A percentile compares a stretch with the other conserved stretches of the same genome.
Conservation (phyloP, 2,888 invertebrate genomes). For the Trichogramma evanescens region DNA sequence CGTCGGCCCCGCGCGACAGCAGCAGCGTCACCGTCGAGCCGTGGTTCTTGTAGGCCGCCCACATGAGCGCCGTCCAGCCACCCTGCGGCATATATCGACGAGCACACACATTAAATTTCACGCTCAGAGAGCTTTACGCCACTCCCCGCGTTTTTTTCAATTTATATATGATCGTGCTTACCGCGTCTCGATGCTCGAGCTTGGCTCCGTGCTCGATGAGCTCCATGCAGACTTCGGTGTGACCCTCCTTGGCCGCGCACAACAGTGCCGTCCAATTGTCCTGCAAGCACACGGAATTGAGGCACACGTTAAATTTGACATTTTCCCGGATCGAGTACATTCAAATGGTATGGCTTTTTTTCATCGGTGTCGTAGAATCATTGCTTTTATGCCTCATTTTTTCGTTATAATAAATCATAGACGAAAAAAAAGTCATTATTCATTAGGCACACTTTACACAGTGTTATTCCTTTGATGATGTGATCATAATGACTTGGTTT, state of each 20-base stretch:
- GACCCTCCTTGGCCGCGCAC: constrained; percentile 85
- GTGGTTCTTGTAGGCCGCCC: constrained; percentile 92
- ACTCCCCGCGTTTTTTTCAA: not conserved
- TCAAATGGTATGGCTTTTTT: not conserved
- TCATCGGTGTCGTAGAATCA: not conserved
- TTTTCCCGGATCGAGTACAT: too few species aligned
- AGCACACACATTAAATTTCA: too few species aligned
- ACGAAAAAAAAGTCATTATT: too few species aligned
- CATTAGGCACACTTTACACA: too few species aligned
- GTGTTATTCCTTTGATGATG: too few species aligned
- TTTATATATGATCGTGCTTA: constrained; percentile 36
- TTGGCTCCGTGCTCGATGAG: constrained; percentile 78
- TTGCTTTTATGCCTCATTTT: not conserved
- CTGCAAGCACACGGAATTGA: constrained; percentile 39
- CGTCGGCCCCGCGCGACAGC: constrained; percentile 82
- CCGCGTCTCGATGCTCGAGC: constrained; percentile 82
- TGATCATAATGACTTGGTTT: too few species aligned
- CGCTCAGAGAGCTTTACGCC: not conserved
- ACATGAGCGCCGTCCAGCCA: constrained; percentile 95
- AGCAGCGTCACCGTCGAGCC: constrained; percentile 69
- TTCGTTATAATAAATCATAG: not conserved
- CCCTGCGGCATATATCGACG: constrained; percentile 55
- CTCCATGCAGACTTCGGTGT: constrained; percentile 71
- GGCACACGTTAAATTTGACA: not conserved
- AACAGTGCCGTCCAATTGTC: constrained; percentile 91